These are phyloP conservation scores for Temnopleurus reevesii DNA, from an alignment of 53 echinoderm and acorn worm species.

Conservation along the genomic window DNA sequence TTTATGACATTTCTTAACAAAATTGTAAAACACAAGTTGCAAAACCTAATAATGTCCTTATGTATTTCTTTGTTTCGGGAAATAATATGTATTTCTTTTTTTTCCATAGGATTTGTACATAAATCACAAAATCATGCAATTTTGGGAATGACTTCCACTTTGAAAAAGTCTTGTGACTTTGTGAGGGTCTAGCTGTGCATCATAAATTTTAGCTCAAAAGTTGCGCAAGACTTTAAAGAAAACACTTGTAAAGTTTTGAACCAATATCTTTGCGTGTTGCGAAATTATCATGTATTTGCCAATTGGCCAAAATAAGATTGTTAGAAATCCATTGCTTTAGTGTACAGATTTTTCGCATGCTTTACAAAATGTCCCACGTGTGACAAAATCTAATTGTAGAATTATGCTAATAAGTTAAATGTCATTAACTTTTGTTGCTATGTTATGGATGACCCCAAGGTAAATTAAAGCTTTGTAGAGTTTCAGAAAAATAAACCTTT, in stretches of 20 bases:
- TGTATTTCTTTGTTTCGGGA: background rate
- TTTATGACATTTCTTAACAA: background rate
- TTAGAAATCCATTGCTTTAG: background rate
- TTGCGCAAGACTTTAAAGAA: background rate
- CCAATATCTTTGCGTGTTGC: background rate
- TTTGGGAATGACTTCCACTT: no score
- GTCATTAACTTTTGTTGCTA: background rate
- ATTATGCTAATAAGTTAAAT: background rate
- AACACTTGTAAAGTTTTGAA: background rate
- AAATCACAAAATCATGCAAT: no score
- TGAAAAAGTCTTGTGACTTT: background rate
- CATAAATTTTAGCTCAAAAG: background rate
- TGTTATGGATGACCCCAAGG: background rate
- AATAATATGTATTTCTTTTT: background rate
- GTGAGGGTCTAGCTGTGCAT: background rate
- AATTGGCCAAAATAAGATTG: background rate
- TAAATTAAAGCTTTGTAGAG: background rate
- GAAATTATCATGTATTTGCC: background rate
- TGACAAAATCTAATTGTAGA: background rate
- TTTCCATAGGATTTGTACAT: background rate
- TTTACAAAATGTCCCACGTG: background rate
- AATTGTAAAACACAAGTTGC: background rate
- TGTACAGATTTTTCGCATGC: background rate
- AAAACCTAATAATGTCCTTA: background rate
- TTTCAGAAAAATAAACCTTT: background rate